phyloP scores from a whole-genome alignment of 2,797 vertebrate species.

The Chaetophractus vellerosus region DNA sequence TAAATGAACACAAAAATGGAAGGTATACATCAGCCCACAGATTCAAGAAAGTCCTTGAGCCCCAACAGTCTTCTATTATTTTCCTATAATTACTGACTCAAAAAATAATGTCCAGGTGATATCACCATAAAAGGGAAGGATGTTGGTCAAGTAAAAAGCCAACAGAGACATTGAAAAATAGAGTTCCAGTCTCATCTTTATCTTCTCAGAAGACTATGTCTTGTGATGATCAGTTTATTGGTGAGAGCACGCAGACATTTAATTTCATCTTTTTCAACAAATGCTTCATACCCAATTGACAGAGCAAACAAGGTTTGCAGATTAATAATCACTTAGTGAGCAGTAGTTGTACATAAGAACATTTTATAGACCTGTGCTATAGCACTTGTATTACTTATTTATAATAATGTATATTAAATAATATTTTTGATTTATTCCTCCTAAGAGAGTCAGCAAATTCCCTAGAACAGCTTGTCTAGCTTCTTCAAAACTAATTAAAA shows the following conservation, averaged over 20 bases:
- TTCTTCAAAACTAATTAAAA: constrained; percentile 26
- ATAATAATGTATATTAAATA: not conserved
- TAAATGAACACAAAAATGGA: not conserved
- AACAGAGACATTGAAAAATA: not conserved
- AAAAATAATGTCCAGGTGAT: not conserved
- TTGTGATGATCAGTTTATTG: not conserved
- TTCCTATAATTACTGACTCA: not conserved
- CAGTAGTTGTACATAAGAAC: not conserved
- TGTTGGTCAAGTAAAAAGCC: not conserved
- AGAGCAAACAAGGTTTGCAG: not conserved
- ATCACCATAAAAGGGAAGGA: not conserved
- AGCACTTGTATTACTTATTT: not conserved
- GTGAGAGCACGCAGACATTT: too few species aligned
- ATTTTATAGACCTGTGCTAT: not conserved
- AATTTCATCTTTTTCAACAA: not conserved
- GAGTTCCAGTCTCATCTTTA: not conserved
- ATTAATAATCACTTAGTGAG: not conserved
- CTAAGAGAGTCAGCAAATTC: not conserved
- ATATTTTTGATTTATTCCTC: not conserved
- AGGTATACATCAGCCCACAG: not conserved
- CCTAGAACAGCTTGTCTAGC: not conserved
- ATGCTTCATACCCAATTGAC: not conserved
- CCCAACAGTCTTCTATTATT: not conserved
- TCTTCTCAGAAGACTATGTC: not conserved
- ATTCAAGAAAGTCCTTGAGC: not conserved